A percentile compares a stretch with the other conserved stretches of the same genome.
phyloP scores from a whole-genome alignment of 1,140 invertebrate species.

The Drosophila repleta region DNA sequence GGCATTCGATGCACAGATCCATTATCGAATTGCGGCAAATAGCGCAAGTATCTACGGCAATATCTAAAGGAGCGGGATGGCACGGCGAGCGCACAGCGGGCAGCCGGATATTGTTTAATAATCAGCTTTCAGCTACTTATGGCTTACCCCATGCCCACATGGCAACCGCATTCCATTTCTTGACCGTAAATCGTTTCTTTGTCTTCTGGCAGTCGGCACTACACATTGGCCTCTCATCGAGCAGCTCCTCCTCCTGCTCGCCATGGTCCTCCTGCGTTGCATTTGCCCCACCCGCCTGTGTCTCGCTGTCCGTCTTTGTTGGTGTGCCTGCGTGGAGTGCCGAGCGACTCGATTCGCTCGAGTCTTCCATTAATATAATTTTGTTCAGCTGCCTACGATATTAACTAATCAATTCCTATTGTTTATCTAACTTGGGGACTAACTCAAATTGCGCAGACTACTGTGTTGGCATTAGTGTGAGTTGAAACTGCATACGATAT shows the following conservation, averaged over 20 bases:
- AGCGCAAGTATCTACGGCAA: slow-evolving; percentile 99
- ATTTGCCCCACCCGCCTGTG: neutral
- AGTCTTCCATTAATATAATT: slow-evolving; percentile 30
- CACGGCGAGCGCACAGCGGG: neutral
- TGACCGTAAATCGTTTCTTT: slow-evolving; percentile 93
- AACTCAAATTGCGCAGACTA: neutral
- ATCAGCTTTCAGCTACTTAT: slow-evolving; percentile 57
- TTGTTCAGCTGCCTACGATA: slow-evolving; percentile 11
- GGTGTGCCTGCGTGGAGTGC: neutral
- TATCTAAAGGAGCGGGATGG: slow-evolving; percentile 86
- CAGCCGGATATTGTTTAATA: slow-evolving; percentile 65
- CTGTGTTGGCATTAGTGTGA: neutral
- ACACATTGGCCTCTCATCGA: slow-evolving; percentile 87
- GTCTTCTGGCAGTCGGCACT: slow-evolving; percentile 87
- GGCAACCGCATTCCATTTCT: slow-evolving; percentile 99
- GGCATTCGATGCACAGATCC: slow-evolving; percentile 99
- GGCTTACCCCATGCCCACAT: slow-evolving; percentile 93
- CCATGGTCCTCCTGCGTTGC: neutral
- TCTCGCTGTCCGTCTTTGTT: slow-evolving; percentile 18
- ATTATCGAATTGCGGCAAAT: slow-evolving; percentile 99
- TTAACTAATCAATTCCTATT: slow-evolving; percentile 10
- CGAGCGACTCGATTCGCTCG: slow-evolving; percentile 22
- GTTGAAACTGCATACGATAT: too few species aligned
- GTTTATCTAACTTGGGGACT: slow-evolving; percentile 1
- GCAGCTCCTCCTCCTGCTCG: slow-evolving; percentile 61